phyloP scores from a whole-genome alignment of 2,888 invertebrate genomes.

The Orthosia incerta region DNA sequence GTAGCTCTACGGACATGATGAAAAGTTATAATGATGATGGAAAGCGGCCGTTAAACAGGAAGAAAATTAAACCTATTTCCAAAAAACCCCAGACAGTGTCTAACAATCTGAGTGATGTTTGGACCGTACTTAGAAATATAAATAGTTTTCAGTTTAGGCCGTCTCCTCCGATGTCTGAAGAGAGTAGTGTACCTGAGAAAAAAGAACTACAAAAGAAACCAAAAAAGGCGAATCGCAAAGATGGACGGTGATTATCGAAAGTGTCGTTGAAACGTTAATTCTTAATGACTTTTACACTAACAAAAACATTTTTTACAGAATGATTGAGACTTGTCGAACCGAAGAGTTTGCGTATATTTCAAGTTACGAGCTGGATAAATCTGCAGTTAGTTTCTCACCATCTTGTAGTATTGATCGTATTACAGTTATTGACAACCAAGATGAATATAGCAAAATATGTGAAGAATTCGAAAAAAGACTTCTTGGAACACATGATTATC shows the following conservation, averaged over 20 bases:
- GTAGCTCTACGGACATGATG: constrained; percentile 79
- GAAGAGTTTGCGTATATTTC: constrained; percentile 84
- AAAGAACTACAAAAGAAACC: constrained; percentile 64
- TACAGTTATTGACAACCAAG: constrained; percentile 82
- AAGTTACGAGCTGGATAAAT: constrained; percentile 76
- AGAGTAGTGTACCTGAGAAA: constrained; percentile 74
- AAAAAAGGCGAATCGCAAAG: constrained; percentile 70
- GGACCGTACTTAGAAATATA: constrained; percentile 84
- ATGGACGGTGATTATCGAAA: constrained; percentile 73
- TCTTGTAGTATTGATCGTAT: constrained; percentile 83
- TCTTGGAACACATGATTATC: constrained; percentile 53
- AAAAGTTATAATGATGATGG: constrained; percentile 74
- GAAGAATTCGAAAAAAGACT: constrained; percentile 66
- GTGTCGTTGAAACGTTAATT: neutral
- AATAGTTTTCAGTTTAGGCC: constrained; percentile 82
- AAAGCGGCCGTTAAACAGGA: constrained; percentile 60
- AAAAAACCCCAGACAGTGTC: constrained; percentile 57
- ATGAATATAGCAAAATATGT: constrained; percentile 69
- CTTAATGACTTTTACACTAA: neutral
- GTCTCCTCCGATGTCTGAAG: constrained; percentile 81
- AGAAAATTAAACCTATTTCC: constrained; percentile 44
- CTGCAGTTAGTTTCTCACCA: constrained; percentile 71
- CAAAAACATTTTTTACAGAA: constrained; percentile 65
- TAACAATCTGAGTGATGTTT: constrained; percentile 77
- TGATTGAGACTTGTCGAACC: constrained; percentile 81